Conservation (phyloP, 2,113 vertebrate species). For the Geothlypis trichas region DNA sequence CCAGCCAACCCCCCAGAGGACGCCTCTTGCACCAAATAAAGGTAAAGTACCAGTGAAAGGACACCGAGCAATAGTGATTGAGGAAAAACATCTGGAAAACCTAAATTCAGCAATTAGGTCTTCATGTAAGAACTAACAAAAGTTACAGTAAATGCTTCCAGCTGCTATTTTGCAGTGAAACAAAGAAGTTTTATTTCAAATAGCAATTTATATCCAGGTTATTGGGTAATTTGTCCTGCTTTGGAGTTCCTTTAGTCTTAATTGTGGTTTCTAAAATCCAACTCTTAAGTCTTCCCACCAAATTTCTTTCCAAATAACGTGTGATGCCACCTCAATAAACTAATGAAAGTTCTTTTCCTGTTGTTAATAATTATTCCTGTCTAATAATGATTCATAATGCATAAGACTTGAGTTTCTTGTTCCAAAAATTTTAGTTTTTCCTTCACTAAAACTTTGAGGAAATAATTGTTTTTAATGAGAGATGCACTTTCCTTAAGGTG, state of each 20-base stretch:
- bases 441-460: not conserved
- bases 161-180: not conserved
- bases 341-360: not conserved
- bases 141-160: not conserved
- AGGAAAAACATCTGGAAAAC: not conserved
- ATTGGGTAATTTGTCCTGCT: not conserved
- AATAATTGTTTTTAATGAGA: not conserved
- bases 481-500: not conserved
- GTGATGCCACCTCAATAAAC: not conserved
- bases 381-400: not conserved
- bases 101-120: not conserved
- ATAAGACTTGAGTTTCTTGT: not conserved
- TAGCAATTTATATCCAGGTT: not conserved
- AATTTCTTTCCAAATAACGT: not conserved
- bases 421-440: not conserved
- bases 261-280: not conserved
- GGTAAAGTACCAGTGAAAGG: conserved; percentile 31
- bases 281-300: not conserved
- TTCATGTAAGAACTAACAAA: not conserved
- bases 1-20: not conserved
- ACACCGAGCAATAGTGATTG: not conserved
- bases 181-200: not conserved
- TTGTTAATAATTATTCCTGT: not conserved
- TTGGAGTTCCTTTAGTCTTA: not conserved
- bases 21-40: not conserved